Evolutionary conservation across 2,888 invertebrate species (phyloP).

Genomic region (Chloromyia formosa): DNA sequence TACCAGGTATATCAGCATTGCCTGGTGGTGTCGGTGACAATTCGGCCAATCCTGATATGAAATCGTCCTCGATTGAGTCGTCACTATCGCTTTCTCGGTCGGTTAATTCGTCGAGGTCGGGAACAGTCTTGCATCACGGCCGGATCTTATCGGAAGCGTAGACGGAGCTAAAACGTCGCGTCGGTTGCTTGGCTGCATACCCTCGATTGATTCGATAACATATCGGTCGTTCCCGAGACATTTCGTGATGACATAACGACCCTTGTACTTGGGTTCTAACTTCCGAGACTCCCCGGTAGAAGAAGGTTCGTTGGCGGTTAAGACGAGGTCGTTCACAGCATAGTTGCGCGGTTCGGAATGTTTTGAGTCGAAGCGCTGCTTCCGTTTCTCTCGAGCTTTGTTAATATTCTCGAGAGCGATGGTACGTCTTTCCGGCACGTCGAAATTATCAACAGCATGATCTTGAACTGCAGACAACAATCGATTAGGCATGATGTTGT

Average conservation of each 20-base stretch:
- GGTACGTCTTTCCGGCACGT: background rate
- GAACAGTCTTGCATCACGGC: constrained; percentile 48
- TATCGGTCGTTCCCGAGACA: constrained; percentile 51
- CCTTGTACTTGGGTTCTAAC: constrained; percentile 51
- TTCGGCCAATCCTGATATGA: constrained; percentile 32
- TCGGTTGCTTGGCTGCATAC: constrained; percentile 46
- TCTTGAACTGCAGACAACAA: too few relatives aligned
- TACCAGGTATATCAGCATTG: too few relatives aligned
- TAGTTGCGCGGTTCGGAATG: background rate
- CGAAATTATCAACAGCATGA: too few relatives aligned
- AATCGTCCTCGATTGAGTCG: constrained; percentile 35
- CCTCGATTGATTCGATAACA: constrained; percentile 52
- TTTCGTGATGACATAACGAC: constrained; percentile 51
- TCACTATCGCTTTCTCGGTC: background rate
- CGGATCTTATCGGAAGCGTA: constrained; percentile 51
- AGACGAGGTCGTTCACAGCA: background rate
- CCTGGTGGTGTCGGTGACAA: background rate
- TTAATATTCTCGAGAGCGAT: background rate
- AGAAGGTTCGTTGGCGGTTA: background rate
- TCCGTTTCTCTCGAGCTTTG: constrained; percentile 1
- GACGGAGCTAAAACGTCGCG: constrained; percentile 50
- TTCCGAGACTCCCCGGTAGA: constrained; percentile 46
- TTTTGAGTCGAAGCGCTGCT: background rate
- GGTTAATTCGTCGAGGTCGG: constrained; percentile 12
- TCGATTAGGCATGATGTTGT: background rate